Percentiles rank a stretch among this genome's conserved stretches.
Conservation (phyloP, 2,888 invertebrate genomes). For the Tholera decimalis region DNA sequence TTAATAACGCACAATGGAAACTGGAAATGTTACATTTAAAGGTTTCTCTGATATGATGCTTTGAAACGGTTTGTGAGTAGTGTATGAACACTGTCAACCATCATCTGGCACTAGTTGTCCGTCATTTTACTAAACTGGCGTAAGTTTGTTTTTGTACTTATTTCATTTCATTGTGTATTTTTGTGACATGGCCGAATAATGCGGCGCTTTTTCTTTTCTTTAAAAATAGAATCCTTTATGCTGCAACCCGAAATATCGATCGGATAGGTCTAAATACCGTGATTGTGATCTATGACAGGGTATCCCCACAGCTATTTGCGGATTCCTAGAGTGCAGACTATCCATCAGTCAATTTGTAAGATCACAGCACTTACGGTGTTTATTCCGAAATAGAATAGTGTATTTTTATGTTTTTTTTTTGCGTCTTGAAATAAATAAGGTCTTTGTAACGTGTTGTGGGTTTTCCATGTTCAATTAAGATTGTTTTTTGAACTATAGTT, state of each 20-base stretch:
- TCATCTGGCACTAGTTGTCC: too few species aligned
- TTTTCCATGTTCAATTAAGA: background rate
- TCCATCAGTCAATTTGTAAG: slow-evolving; percentile 64
- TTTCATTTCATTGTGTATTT: too few species aligned
- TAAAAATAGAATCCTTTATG: background rate
- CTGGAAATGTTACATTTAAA: too few species aligned
- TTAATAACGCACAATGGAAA: too few species aligned
- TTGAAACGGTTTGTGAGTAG: too few species aligned
- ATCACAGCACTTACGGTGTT: slow-evolving; percentile 11
- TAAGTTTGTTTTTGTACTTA: too few species aligned
- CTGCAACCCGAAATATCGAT: slow-evolving; percentile 2
- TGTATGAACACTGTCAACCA: too few species aligned
- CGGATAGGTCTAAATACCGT: slow-evolving; percentile 24
- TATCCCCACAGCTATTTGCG: slow-evolving; percentile 29
- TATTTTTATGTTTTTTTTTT: slow-evolving; percentile 6
- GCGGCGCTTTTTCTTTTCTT: too few species aligned
- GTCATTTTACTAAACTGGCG: too few species aligned
- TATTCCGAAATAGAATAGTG: slow-evolving; percentile 19
- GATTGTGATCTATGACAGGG: slow-evolving; percentile 47
- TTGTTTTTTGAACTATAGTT: too few species aligned
- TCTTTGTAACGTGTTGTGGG: background rate
- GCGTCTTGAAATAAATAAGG: background rate
- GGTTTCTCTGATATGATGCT: too few species aligned
- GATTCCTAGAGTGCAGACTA: slow-evolving; percentile 33
- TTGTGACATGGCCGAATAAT: too few species aligned